phyloP scores from a whole-genome alignment of 2,888 invertebrate species.

The Euplexia lucipara region DNA sequence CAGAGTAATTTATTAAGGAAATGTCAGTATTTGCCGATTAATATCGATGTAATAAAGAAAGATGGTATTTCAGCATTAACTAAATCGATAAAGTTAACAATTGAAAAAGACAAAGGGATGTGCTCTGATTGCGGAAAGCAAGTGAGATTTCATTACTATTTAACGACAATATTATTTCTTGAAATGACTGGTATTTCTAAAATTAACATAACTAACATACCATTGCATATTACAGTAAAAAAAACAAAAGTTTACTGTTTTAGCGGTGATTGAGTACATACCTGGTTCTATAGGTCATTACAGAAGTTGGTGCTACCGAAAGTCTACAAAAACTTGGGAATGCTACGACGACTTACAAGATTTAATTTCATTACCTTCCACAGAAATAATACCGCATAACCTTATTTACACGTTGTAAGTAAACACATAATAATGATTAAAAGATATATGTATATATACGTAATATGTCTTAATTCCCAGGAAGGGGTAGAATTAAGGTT shows the following conservation, averaged over 20 bases:
- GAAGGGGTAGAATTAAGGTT: too few relatives aligned
- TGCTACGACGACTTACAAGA: slow-evolving; percentile 12
- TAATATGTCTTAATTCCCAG: too few relatives aligned
- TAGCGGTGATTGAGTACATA: slow-evolving; percentile 19
- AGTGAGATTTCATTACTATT: slow-evolving; percentile 16
- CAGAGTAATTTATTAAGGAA: slow-evolving; percentile 11
- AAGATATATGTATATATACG: too few relatives aligned
- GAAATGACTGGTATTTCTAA: slow-evolving; percentile 14
- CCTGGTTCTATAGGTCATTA: slow-evolving; percentile 16
- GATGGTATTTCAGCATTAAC: slow-evolving; percentile 16
- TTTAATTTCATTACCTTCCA: slow-evolving; percentile 19
- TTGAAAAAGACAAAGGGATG: slow-evolving; percentile 12
- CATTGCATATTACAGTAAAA: slow-evolving; percentile 9
- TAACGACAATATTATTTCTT: slow-evolving; percentile 5
- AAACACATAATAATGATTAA: slow-evolving; percentile 7
- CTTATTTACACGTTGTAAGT: slow-evolving; percentile 10
- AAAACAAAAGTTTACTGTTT: slow-evolving; percentile 12
- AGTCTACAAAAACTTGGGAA: slow-evolving; percentile 19
- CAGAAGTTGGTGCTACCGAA: slow-evolving; percentile 22
- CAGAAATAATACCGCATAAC: slow-evolving; percentile 20
- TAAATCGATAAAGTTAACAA: slow-evolving; percentile 11
- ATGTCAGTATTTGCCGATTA: slow-evolving; percentile 11
- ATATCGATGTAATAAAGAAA: slow-evolving; percentile 14
- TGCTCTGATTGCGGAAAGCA: slow-evolving; percentile 16
- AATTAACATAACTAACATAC: slow-evolving; percentile 7